Evolutionary conservation across 2,113 vertebrate species (phyloP), one percentile per base, ranked within the genome.

Genomic region (Tricholaema leucomelas): DNA sequence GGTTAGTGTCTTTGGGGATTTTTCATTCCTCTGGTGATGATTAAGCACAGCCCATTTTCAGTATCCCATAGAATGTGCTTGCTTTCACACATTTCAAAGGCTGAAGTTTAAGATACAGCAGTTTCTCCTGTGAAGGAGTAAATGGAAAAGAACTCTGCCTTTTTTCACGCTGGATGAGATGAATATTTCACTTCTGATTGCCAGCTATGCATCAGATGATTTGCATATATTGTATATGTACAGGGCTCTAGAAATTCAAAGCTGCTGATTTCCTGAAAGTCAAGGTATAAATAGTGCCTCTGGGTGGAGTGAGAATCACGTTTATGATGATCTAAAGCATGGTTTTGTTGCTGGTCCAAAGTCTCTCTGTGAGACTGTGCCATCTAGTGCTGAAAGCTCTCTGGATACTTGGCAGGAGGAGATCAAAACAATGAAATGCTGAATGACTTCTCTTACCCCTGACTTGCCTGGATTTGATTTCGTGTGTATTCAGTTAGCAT

Each of bases 1-100:
- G 98, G 99, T 99, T 93, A 97, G 98, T 95, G 58, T 63, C 61
- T 54, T 35, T 36, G 5, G 8, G 9, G 4, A 12, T 54, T 90
- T 71, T 85, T 66, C 30, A 15, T 80, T 87, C 40, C 31, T 74
- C 4, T 36, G 30, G 15, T 58, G 50, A 72, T 54, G 10, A 58
- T 81, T 48, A 44, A 73, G 33, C 61, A 40, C 18, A 66, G 30
- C 16, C 20, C 36, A 12, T 54, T 74, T 72, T 58, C 30, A 81
- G 28, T 83, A 38, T 73, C 11, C 15, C 8, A 4, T 20, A 54
- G 52, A 8, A 40, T 48, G 10, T 74, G 21, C 38, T 85, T 64
- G 30, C 3, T 0, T 63, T 81, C 76, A 58, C 18, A 13, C 0
- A 0, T 55, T 78, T 78, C 55, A 54, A 91, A 78, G 59, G 17